These are phyloP conservation scores for Aphelenchoides bicaudatus DNA, from an alignment of 2,888 invertebrate species.

Conservation along the genomic window DNA sequence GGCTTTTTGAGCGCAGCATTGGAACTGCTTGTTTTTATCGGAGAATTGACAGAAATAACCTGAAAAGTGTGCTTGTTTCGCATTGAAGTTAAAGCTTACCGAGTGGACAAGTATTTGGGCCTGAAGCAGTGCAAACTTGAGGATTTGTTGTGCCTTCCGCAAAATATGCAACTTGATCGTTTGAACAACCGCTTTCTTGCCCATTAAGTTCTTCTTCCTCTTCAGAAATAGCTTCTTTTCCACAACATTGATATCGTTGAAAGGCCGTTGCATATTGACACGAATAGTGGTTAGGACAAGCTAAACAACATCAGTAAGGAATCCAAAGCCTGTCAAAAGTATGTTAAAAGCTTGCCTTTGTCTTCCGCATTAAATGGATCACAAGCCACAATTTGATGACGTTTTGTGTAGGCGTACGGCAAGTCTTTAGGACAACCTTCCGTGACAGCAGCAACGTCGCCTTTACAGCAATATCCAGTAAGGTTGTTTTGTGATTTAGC, in stretches of 20 bases:
- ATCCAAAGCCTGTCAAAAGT: too few relatives aligned
- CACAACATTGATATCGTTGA: conserved; percentile 56
- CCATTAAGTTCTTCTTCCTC: conserved; percentile 23
- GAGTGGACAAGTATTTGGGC: conserved; percentile 40
- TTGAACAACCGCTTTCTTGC: conserved; percentile 49
- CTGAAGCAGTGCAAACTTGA: conserved; percentile 33
- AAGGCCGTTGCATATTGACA: conserved; percentile 51
- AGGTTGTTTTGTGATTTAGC: conserved; percentile 35
- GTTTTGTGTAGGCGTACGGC: conserved; percentile 45
- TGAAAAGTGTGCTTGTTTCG: conserved; percentile 42
- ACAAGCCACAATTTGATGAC: conserved; percentile 45
- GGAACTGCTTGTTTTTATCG: conserved; percentile 44
- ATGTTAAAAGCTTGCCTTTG: too few relatives aligned
- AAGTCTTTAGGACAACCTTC: conserved; percentile 57
- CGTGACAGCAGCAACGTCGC: conserved; percentile 48
- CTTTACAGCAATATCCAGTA: conserved; percentile 52
- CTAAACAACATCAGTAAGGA: too few relatives aligned
- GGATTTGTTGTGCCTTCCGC: conserved; percentile 14
- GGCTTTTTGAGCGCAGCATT: conserved; percentile 46
- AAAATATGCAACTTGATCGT: conserved; percentile 48
- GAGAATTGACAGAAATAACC: conserved; percentile 54
- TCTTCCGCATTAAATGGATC: conserved; percentile 55
- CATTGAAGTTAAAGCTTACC: conserved; percentile 54
- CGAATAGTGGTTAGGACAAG: conserved; percentile 40
- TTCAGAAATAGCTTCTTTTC: conserved; percentile 53